These are phyloP conservation scores for Etia nguti DNA, from an alignment of 2,113 vertebrate genomes.

Conservation along the genomic window DNA sequence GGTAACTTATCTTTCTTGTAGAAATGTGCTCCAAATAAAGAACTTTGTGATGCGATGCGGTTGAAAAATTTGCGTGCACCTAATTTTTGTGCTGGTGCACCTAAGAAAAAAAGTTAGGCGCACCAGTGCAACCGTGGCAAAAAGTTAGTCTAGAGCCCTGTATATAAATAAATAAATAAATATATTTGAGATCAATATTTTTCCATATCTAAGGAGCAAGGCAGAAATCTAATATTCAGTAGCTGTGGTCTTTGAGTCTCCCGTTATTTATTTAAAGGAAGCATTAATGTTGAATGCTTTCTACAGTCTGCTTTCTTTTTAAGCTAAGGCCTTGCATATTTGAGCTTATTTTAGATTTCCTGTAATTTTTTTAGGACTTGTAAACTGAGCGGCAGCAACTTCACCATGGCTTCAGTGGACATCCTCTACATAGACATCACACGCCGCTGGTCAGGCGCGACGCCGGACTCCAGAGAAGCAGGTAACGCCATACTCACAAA, in stretches of 20 bases:
- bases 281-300: neutral
- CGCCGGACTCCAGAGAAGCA: slow-evolving; percentile 82
- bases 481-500: slow-evolving; percentile 61
- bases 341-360: neutral
- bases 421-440: slow-evolving; percentile 98
- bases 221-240: neutral
- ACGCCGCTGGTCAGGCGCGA: slow-evolving; percentile 80
- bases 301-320: neutral
- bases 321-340: neutral
- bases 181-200: neutral
- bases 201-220: neutral
- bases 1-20: no score
- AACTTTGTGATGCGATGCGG: no score
- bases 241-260: neutral
- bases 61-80: no score
- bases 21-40: no score
- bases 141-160: no score
- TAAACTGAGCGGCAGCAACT: slow-evolving; percentile 84
- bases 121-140: no score
- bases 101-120: no score
- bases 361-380: slow-evolving; percentile 78
- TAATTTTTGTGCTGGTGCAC: no score
- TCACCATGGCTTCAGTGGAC: slow-evolving; percentile 92
- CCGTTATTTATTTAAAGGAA: neutral
- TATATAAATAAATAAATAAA: accelerated